Percentiles rank a stretch among this genome's conserved stretches.
Evolutionary conservation across 2,797 vertebrate genomes (phyloP).

Genomic region (Pseudotriccus pelzelni): DNA sequence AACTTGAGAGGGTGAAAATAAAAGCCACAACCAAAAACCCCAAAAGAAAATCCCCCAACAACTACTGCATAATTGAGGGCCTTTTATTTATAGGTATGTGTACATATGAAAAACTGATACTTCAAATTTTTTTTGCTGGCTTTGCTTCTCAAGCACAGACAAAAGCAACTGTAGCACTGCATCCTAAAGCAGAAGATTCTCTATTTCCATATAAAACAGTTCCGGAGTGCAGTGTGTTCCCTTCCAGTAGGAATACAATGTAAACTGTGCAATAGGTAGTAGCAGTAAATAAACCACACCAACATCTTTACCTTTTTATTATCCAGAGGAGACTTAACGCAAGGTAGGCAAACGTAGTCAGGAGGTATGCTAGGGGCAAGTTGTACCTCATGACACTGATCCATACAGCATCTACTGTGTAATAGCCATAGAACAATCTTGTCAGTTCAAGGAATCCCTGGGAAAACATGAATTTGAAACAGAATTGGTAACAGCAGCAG

Average conservation of each 20-base stretch:
- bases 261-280: background rate
- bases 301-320: slow-evolving; percentile 84
- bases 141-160: background rate
- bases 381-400: slow-evolving; percentile 80
- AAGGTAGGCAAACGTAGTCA: slow-evolving; percentile 86
- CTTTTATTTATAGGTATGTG: background rate
- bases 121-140: background rate
- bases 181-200: background rate
- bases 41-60: background rate
- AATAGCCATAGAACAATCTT: slow-evolving; percentile 93
- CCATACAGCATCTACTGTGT: slow-evolving; percentile 78
- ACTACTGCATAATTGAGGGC: background rate
- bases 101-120: background rate
- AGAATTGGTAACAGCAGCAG: background rate
- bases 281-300: background rate
- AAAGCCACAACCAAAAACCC: background rate
- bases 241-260: background rate
- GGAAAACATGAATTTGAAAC: background rate
- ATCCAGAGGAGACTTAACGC: slow-evolving; percentile 92
- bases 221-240: background rate
- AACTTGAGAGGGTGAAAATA: background rate
- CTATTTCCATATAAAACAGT: background rate
- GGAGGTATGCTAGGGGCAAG: slow-evolving; percentile 89
- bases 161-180: background rate
- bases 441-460: slow-evolving; percentile 94